Evolutionary conservation across 2,113 vertebrate species (phyloP).

Genomic region (Atrichornis clamosus): DNA sequence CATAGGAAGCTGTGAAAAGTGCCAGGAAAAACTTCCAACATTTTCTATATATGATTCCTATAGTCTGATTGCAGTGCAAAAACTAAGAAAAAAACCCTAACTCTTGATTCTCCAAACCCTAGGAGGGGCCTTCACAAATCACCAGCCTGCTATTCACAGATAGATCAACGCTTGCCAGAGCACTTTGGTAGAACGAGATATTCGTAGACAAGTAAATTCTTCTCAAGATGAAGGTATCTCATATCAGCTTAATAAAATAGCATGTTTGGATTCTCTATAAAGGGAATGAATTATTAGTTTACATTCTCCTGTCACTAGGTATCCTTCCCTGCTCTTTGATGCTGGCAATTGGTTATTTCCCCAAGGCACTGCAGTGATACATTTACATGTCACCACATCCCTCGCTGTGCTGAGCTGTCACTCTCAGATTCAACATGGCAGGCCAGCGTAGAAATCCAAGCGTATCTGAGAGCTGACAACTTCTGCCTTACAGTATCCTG

Average conservation of each 20-base stretch:
- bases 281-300: slow-evolving; percentile 66
- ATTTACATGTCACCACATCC: slow-evolving; percentile 2
- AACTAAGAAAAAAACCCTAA: neutral
- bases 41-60: neutral
- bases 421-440: neutral
- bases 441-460: neutral
- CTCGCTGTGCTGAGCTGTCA: neutral
- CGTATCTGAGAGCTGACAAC: neutral
- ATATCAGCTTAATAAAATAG: slow-evolving; percentile 27
- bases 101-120: neutral
- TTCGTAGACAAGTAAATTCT: neutral
- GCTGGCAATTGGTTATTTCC: slow-evolving; percentile 48
- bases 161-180: neutral
- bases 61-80: neutral
- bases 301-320: slow-evolving; percentile 32
- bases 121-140: neutral
- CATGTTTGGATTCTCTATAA: slow-evolving; percentile 45
- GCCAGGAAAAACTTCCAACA: neutral
- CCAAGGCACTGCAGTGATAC: neutral
- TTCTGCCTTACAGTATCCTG: neutral
- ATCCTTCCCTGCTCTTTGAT: slow-evolving; percentile 43
- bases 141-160: neutral
- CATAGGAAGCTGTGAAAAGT: neutral
- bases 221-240: slow-evolving; percentile 31
- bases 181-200: neutral